These are phyloP conservation scores for Euleptes europaea DNA, from an alignment of 2,113 vertebrate species.

Conservation along the genomic window DNA sequence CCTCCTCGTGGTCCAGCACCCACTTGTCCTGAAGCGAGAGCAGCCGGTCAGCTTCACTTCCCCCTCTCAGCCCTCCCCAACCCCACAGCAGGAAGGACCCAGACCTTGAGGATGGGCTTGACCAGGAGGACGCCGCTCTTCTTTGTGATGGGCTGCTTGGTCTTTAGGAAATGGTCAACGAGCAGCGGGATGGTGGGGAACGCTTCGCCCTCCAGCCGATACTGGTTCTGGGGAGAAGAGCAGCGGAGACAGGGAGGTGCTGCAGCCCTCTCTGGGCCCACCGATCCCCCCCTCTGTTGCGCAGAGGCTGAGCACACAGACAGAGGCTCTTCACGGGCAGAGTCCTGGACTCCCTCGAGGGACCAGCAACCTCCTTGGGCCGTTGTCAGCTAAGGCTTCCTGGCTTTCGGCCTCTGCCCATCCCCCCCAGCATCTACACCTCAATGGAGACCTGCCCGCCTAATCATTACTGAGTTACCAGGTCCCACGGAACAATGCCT, in stretches of 20 bases:
- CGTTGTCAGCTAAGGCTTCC: too few relatives aligned
- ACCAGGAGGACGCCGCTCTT: constrained; percentile 80
- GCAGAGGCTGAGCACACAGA: too few relatives aligned
- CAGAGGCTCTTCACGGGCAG: background rate
- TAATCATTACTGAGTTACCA: too few relatives aligned
- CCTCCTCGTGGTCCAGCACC: constrained; percentile 91
- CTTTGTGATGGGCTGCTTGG: constrained; percentile 85
- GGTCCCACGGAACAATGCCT: too few relatives aligned
- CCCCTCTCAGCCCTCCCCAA: background rate
- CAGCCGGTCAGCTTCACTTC: background rate
- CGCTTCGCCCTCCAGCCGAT: constrained; percentile 89
- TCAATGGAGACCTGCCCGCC: too few relatives aligned
- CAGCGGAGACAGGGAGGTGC: background rate
- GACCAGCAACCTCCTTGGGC: too few relatives aligned
- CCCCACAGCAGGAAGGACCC: background rate
- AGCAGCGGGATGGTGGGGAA: constrained; percentile 88
- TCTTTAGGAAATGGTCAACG: constrained; percentile 81
- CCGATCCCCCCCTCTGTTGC: too few relatives aligned
- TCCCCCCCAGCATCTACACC: too few relatives aligned
- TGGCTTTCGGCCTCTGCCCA: too few relatives aligned
- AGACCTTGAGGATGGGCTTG: constrained; percentile 85
- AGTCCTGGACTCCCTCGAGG: too few relatives aligned
- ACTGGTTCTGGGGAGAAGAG: constrained; percentile 77
- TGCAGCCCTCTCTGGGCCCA: background rate
- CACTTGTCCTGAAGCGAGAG: constrained; percentile 87